Evolutionary conservation across 1,140 invertebrate genomes (phyloP).

Genomic region (Cyrtorhinus lividipennis): DNA sequence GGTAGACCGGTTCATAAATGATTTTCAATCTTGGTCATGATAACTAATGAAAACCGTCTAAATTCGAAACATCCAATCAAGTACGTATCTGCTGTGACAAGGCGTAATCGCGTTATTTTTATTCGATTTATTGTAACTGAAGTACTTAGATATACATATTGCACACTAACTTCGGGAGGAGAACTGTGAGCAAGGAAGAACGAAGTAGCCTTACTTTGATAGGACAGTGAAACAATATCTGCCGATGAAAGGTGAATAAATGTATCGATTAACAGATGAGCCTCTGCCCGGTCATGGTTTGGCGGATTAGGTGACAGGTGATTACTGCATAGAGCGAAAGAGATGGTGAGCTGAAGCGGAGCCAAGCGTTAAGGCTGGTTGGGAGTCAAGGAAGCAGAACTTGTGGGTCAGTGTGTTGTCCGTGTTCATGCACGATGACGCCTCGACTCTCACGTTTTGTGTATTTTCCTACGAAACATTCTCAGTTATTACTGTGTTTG

Average conservation of each 20-base stretch:
- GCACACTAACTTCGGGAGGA: no score
- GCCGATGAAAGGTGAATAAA: not conserved
- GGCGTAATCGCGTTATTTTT: no score
- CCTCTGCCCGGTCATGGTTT: not conserved
- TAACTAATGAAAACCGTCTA: no score
- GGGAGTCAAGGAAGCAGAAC: conserved; percentile 15
- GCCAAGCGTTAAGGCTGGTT: conserved; percentile 7
- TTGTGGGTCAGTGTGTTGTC: conserved; percentile 16
- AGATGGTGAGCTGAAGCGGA: not conserved
- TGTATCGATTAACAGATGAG: not conserved
- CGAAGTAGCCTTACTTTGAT: no score
- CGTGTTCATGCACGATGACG: conserved; percentile 13
- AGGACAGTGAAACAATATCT: conserved; percentile 3
- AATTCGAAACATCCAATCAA: no score
- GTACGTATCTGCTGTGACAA: no score
- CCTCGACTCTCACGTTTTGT: conserved; percentile 3
- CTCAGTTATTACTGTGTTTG: not conserved
- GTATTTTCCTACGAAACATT: no score
- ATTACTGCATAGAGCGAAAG: not conserved
- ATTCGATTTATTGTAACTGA: no score
- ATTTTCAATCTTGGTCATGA: no score
- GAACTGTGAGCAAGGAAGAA: no score
- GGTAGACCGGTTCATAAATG: no score
- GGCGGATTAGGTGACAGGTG: conserved; percentile 4
- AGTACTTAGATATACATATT: no score